These are phyloP conservation scores for Lottia scabra DNA, from an alignment of 2,888 invertebrate species.

Conservation along the genomic window DNA sequence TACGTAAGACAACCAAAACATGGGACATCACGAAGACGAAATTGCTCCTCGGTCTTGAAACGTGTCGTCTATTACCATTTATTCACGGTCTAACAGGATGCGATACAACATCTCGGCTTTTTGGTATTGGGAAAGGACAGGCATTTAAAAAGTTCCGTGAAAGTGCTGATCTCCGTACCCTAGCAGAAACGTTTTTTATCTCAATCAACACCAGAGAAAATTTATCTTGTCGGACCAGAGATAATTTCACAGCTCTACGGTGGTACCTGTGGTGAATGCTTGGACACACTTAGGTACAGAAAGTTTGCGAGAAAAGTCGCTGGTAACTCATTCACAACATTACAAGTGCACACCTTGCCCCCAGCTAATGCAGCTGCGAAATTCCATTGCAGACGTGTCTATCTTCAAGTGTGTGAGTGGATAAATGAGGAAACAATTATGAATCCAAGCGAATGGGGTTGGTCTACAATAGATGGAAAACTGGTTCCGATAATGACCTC, in stretches of 20 bases:
- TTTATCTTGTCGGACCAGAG: not conserved
- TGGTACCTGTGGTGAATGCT: not conserved
- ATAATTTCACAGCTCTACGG: not conserved
- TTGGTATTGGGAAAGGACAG: not conserved
- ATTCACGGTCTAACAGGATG: not conserved
- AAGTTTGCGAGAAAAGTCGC: constrained; percentile 21
- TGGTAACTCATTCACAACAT: constrained; percentile 6
- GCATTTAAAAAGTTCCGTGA: not conserved
- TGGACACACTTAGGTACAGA: not conserved
- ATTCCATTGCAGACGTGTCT: constrained; percentile 32
- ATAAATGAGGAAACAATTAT: constrained; percentile 16
- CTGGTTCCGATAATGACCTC: constrained; percentile 20
- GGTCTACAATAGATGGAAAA: constrained; percentile 20
- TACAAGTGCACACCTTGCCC: constrained; percentile 31
- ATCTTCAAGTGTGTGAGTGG: constrained; percentile 33
- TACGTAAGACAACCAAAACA: not conserved
- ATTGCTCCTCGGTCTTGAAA: not conserved
- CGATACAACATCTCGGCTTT: not conserved
- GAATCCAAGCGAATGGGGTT: constrained; percentile 33
- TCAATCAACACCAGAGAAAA: not conserved
- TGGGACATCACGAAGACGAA: not conserved
- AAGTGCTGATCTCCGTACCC: not conserved
- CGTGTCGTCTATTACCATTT: not conserved
- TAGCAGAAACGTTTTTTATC: not conserved
- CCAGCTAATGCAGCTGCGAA: constrained; percentile 35